These are phyloP conservation scores for Craniophora ligustri DNA, from an alignment of 2,888 invertebrate species.

Conservation along the genomic window DNA sequence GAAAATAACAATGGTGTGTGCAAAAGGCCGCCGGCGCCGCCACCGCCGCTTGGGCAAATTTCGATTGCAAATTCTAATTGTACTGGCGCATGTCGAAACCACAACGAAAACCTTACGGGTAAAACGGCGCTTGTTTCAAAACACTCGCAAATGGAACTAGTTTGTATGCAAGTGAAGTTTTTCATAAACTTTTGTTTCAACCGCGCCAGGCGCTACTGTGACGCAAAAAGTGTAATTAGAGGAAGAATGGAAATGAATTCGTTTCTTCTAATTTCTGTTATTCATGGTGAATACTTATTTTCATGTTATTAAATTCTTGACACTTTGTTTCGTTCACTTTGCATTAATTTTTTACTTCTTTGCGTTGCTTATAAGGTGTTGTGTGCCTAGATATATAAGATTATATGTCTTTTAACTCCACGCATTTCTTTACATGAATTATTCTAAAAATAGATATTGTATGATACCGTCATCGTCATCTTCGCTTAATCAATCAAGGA, in stretches of 20 bases:
- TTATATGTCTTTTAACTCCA: too few species aligned
- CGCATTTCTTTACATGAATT: slow-evolving; percentile 25
- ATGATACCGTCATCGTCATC: slow-evolving; percentile 4
- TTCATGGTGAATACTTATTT: slow-evolving; percentile 62
- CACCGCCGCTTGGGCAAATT: slow-evolving; percentile 43
- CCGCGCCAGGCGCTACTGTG: slow-evolving; percentile 65
- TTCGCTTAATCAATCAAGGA: slow-evolving; percentile 37
- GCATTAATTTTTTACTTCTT: slow-evolving; percentile 21
- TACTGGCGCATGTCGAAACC: slow-evolving; percentile 56
- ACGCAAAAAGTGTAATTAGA: slow-evolving; percentile 79
- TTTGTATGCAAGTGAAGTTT: slow-evolving; percentile 79
- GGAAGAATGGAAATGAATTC: slow-evolving; percentile 75
- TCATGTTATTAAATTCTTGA: slow-evolving; percentile 72
- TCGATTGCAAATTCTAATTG: slow-evolving; percentile 69
- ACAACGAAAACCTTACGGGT: slow-evolving; percentile 56
- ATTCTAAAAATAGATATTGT: slow-evolving; percentile 24
- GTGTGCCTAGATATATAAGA: slow-evolving; percentile 5
- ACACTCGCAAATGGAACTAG: slow-evolving; percentile 73
- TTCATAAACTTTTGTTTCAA: slow-evolving; percentile 76
- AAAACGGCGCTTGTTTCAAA: slow-evolving; percentile 63
- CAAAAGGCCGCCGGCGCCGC: too few species aligned
- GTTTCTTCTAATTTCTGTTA: slow-evolving; percentile 66
- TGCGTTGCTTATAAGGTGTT: slow-evolving; percentile 15
- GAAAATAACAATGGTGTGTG: slow-evolving; percentile 41
- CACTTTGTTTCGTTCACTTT: slow-evolving; percentile 45